Conservation (phyloP, 2,797 vertebrate genomes). For the Xyrichtys novacula region DNA sequence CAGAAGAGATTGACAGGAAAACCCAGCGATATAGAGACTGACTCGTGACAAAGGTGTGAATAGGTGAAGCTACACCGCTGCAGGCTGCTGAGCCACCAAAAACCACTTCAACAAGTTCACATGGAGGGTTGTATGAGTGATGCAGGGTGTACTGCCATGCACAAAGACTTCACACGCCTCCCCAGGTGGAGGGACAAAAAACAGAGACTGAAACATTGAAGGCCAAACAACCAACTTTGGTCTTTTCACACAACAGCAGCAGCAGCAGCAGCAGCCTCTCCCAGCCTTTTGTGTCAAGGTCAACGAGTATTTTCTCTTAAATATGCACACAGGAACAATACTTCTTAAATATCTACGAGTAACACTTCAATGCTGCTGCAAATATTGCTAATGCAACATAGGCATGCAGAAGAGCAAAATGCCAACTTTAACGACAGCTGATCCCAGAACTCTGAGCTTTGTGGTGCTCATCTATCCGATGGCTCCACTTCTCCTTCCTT, state of each 20-base stretch:
- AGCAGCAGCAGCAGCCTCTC: background rate
- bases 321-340: constrained; percentile 1
- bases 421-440: background rate
- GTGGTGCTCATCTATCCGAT: constrained; percentile 1
- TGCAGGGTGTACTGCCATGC: background rate
- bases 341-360: background rate
- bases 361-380: constrained; percentile 6
- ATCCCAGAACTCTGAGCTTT: background rate
- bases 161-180: constrained; percentile 31
- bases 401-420: constrained; percentile 5
- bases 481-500: background rate
- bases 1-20: constrained; percentile 42
- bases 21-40: constrained; percentile 15
- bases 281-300: constrained; percentile 5
- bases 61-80: constrained; percentile 13
- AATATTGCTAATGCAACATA: constrained; percentile 5
- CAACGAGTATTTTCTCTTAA: constrained; percentile 14
- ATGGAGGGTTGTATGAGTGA: constrained; percentile 8
- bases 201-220: background rate
- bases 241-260: background rate
- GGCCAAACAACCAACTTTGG: constrained; percentile 10
- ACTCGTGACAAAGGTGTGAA: constrained; percentile 36
- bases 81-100: constrained; percentile 29
- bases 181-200: background rate
- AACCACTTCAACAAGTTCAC: constrained; percentile 38